Base-by-base conservation (phyloP, 2,888 invertebrate species). In the Pandemis heparana region DNA sequence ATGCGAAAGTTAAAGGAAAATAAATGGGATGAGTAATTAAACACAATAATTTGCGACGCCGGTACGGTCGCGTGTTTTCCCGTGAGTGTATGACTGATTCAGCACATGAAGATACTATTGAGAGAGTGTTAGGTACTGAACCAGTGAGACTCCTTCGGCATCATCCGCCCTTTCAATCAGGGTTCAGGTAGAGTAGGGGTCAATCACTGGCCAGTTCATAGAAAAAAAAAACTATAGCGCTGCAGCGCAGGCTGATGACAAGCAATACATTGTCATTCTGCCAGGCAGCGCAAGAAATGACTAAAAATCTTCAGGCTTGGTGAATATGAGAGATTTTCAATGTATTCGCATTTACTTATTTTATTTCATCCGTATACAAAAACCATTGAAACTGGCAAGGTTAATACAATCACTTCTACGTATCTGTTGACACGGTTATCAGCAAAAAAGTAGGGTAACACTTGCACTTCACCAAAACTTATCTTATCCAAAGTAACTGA, bases 401-500 rank as follows among this genome's bases (percentile, higher is more conserved):
- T 67, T 53, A 67, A 59, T 32, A 46, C 18, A 64, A 64, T 63
- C 41, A 56, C 18, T 67, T 53, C 43, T 10, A 62, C 62, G 39
- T 56, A 62, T 53, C 32, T 56, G 32, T 62, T 8, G 14, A 67
- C 46, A 61, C 32, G 59, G 71, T 65, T 75, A 73, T 73, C 75
- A 43, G 63, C 18, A 23, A 61, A 43, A 62, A 75, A 70, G 48
- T 70, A 38, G 73, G 61, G 51, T 70, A 75, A 66, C 60, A 39
- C 53, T 62, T 72, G 61, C 18, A 46, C 51, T 48, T 63, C 16
- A 60, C 46, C 56, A 64, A 71, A 66, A 69, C 18, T 56, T 75
- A 70, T 67, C 73, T 75, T 73, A 75, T 73, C 73, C 64, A 16
- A 23, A n/a, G 43, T 32, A 48, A 32, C 23, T n/a, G 38, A 38